phyloP scores from a whole-genome alignment of 2,888 invertebrate species.

The Geotrupes spiniger region DNA sequence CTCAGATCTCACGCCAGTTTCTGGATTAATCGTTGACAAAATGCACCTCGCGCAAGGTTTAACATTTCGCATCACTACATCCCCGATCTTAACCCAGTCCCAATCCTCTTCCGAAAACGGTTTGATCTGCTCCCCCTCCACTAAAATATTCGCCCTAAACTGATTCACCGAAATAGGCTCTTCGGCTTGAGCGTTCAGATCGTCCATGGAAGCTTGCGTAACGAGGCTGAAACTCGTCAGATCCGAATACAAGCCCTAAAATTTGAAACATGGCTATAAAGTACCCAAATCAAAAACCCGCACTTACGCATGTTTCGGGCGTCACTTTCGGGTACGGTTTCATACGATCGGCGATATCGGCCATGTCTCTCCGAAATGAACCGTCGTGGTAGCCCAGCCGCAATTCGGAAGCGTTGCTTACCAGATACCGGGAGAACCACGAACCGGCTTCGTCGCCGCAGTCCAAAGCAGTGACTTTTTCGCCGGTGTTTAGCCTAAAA shows the following conservation, averaged over 20 bases:
- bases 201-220: slow-evolving; percentile 53
- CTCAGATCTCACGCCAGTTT: slow-evolving; percentile 48
- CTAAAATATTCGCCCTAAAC: slow-evolving; percentile 59
- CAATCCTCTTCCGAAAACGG: slow-evolving; percentile 57
- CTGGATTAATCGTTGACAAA: slow-evolving; percentile 50
- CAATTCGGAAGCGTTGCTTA: slow-evolving; percentile 37
- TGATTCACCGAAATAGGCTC: slow-evolving; percentile 48
- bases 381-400: slow-evolving; percentile 44
- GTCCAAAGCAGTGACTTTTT: slow-evolving; percentile 55
- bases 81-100: slow-evolving; percentile 58
- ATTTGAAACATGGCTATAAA: too few relatives aligned
- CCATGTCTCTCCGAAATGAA: slow-evolving; percentile 19
- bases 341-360: slow-evolving; percentile 16
- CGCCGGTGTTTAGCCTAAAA: slow-evolving; percentile 42
- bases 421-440: slow-evolving; percentile 57
- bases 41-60: slow-evolving; percentile 58
- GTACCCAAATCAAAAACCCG: too few relatives aligned
- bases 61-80: slow-evolving; percentile 51
- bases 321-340: slow-evolving; percentile 38
- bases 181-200: slow-evolving; percentile 51
- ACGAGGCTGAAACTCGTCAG: slow-evolving; percentile 55
- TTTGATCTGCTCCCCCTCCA: slow-evolving; percentile 46
- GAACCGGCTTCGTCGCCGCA: slow-evolving; percentile 61
- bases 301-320: slow-evolving; percentile 38
- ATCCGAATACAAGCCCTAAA: slow-evolving; percentile 55